A percentile compares a stretch with the other conserved stretches of the same genome.
Conservation (phyloP, 2,797 vertebrate species). For the Betta splendens region DNA sequence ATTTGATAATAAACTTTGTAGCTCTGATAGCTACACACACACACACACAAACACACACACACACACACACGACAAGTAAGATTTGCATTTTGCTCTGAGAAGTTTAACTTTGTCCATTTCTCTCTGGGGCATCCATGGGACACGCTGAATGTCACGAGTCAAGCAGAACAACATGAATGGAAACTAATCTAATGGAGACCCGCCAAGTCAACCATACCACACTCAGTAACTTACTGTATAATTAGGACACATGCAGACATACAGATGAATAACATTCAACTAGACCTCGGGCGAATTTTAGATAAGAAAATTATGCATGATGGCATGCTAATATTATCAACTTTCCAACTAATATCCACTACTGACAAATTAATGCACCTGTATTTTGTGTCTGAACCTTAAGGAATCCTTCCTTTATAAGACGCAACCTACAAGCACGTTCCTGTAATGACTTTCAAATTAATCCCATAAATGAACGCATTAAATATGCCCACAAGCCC, state of each 20-base stretch:
- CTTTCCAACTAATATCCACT: slow-evolving; percentile 10
- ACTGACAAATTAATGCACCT: not conserved
- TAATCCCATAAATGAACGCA: not conserved
- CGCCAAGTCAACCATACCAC: slow-evolving; percentile 27
- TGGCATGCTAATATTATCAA: slow-evolving; percentile 5
- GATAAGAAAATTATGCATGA: slow-evolving; percentile 13
- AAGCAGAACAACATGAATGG: slow-evolving; percentile 44
- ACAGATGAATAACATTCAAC: slow-evolving; percentile 22
- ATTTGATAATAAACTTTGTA: not conserved
- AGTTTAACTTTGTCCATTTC: slow-evolving; percentile 95
- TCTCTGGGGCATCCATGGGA: slow-evolving; percentile 73
- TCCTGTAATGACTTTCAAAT: slow-evolving; percentile 2
- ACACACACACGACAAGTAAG: too few species aligned
- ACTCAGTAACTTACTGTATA: not conserved
- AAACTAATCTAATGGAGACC: slow-evolving; percentile 24
- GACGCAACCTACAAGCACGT: slow-evolving; percentile 1
- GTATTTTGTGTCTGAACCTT: not conserved
- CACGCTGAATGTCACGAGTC: slow-evolving; percentile 60
- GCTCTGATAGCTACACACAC: not conserved
- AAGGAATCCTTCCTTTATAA: too few species aligned
- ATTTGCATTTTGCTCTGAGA: slow-evolving; percentile 32
- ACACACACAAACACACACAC: not conserved
- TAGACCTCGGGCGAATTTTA: slow-evolving; percentile 30
- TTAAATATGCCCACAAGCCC: not conserved
- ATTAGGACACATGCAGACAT: slow-evolving; percentile 57